Evolutionary conservation across 1,140 invertebrate genomes (phyloP), one percentile per base, ranked within the genome.

Genomic region (Vanessa atalanta): DNA sequence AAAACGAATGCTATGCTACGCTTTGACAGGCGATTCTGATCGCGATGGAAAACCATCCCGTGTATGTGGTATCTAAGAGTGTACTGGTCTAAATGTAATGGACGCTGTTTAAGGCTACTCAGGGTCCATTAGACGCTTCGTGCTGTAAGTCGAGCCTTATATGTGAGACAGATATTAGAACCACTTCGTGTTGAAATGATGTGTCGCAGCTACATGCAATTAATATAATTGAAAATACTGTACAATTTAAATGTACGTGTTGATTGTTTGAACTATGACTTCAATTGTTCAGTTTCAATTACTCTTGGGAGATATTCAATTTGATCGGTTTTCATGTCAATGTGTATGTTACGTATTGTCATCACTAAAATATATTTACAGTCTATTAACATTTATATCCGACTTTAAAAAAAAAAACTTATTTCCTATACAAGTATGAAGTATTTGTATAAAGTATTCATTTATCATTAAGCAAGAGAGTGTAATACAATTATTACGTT

Each of bases 21-120:
- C 13, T 51, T 2, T 51, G 48, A 51, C 13, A 51, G 37, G 37
- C 7, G 37, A 9, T 43, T 43, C 37, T 43, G 37, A 43, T 43
- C 37, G 37, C 16, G 16, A 55, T 43, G 14, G 55, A 67, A 67
- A 60, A 60, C 55, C 20, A 60, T 20, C 55, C 13, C 65, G 26
- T 67, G 65, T 67, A 65, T 47, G 37, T 43, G 37, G 37, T 43
- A 43, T 65, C 20, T 65, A 47, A 55, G 50, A 55, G 47, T 12
- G 26, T 53, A 31, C 20, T 60, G 48, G 65, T 55, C 53, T 67
- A 43, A 72, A 77, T 72, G 72, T 78, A 80, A 78, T 80, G 72
- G 70, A 57, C 63, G 50, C 72, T 74, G 70, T 77, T 80, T 80
- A 77, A 67, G 73, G 61, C 78, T 74, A 74, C 60, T 79, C 72